phyloP scores from a whole-genome alignment of 2,888 invertebrate genomes.

The Andrena marginata region DNA sequence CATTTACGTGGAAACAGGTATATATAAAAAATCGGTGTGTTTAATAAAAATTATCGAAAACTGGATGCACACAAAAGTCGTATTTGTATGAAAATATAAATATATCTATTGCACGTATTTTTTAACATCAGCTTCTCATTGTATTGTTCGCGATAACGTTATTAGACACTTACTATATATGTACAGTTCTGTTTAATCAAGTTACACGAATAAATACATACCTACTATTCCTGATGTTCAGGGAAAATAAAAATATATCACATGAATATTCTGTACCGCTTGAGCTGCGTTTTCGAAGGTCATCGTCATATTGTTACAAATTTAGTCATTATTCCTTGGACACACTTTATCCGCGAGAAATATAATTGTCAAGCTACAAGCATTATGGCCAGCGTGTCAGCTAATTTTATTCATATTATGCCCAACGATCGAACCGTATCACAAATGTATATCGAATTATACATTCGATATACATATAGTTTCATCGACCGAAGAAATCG shows the following conservation, averaged over 20 bases:
- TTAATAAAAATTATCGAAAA: background rate
- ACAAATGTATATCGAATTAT: background rate
- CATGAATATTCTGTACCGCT: background rate
- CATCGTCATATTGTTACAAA: background rate
- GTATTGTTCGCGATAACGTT: background rate
- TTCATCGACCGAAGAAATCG: background rate
- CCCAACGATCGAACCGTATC: background rate
- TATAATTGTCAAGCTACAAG: background rate
- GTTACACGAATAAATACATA: background rate
- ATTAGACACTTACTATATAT: slow-evolving; percentile 3
- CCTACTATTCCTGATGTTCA: slow-evolving; percentile 1
- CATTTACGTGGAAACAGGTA: too few species aligned
- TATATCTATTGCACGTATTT: background rate
- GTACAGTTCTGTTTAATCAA: background rate
- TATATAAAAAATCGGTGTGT: background rate
- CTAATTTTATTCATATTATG: background rate
- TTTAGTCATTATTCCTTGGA: background rate
- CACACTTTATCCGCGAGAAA: background rate
- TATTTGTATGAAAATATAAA: slow-evolving; percentile 28
- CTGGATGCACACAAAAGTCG: background rate
- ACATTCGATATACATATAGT: background rate
- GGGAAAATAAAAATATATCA: slow-evolving; percentile 6
- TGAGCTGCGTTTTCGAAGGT: background rate
- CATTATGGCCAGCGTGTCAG: too few species aligned
- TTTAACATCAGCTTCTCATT: background rate